Evolutionary conservation across 2,888 invertebrate species (phyloP), one percentile per base, ranked within the genome.

Genomic region (Eulithis prunata): DNA sequence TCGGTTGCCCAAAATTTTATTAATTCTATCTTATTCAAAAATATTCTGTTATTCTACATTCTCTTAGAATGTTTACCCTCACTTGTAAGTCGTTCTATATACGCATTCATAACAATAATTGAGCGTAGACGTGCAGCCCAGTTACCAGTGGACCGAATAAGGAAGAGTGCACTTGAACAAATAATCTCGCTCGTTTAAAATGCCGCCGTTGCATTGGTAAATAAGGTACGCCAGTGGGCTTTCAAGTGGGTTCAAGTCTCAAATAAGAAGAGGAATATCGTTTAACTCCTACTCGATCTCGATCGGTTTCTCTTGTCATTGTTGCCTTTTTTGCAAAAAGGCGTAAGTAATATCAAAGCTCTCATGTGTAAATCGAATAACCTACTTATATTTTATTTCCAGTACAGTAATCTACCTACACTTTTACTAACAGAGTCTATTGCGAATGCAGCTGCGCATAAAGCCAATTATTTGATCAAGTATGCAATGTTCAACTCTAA

Each of bases 101-200:
- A 69, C 66, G 46, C 65, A 68, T 69, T 67, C 70, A 69, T 71
- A 70, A 71, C 70, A 73, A 71, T 73, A 73, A 74, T 73, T 73
- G 73, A 71, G 67, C 68, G 74, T 75, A 77, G 77, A 75, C 76
- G 73, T 72, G 68, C 72, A 74, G 71, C 72, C 75, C 74, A 77
- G 76, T 77, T 78, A 76, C 76, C 69, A 71, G 69, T 65, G 70
- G 65, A 56, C 76, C 76, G 76, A 78, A 77, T 84, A 85, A 87
- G 87, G 87, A 87, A 87, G 86, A 85, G 78, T 83, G 83, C 86
- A 88, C 86, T 89, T 89, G 88, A 86, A 87, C 85, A 86, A 87
- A 87, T 85, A 87, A 85, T 82, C 81, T 80, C 74, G 75, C 79
- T 78, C 74, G 78, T 77, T 80, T 80, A 78, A 72, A 77, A 76